Percentiles rank a stretch among this genome's conserved stretches.
Evolutionary conservation across 2,797 vertebrate species (phyloP).

Genomic region (Todus mexicanus): DNA sequence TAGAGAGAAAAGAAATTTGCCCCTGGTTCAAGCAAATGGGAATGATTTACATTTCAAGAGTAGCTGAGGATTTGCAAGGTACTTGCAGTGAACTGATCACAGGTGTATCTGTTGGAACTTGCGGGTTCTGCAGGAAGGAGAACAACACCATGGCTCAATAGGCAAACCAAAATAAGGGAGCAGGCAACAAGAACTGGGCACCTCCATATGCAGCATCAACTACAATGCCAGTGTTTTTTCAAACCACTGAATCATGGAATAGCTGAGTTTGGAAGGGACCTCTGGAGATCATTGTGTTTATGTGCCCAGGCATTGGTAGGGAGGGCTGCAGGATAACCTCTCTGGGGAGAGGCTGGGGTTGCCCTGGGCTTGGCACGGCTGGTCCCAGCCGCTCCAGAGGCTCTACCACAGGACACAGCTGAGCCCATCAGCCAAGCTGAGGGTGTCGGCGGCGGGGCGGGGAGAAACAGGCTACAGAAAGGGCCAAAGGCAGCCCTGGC

Average conservation of each 20-base stretch:
- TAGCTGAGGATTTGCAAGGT: not conserved
- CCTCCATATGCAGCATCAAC: not conserved
- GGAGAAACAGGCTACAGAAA: not conserved
- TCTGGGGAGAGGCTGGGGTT: not conserved
- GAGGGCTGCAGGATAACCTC: accelerated
- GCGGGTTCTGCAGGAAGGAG: not conserved
- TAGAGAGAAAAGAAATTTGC: not conserved
- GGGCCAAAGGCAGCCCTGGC: not conserved
- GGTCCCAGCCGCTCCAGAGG: not conserved
- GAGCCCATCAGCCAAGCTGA: not conserved
- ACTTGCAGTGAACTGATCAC: not conserved
- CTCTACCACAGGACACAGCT: not conserved
- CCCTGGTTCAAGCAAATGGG: not conserved
- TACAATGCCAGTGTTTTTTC: not conserved
- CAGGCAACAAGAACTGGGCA: not conserved
- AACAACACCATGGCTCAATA: not conserved
- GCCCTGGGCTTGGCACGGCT: not conserved
- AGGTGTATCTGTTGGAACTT: not conserved
- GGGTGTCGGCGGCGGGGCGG: too few species aligned
- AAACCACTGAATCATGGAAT: not conserved
- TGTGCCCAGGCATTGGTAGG: too few species aligned
- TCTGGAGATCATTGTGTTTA: not conserved
- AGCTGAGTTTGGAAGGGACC: not conserved
- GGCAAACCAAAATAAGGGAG: not conserved
- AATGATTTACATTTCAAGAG: not conserved